A percentile compares a stretch with the other conserved stretches of the same genome.
Evolutionary conservation across 2,797 vertebrate species (phyloP).

Genomic region (Enteromius paludinosus): DNA sequence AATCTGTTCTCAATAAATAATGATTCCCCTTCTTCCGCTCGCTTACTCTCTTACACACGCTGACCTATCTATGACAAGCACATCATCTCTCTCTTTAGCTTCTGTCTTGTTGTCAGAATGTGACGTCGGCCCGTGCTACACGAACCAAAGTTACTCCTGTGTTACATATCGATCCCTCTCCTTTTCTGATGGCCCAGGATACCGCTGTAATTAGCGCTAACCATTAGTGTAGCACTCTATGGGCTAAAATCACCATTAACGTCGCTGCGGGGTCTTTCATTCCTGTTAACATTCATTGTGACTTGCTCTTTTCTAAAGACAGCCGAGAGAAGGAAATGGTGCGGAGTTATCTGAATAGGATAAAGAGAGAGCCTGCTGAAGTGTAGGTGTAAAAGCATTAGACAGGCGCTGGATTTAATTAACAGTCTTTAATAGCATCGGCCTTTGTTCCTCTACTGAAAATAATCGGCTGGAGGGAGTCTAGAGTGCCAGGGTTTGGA

Average conservation of each 20-base stretch:
- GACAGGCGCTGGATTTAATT: conserved; percentile 82
- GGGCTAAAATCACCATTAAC: conserved; percentile 82
- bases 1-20: conserved; percentile 41
- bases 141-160: conserved; percentile 48
- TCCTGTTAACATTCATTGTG: conserved; percentile 76
- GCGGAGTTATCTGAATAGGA: conserved; percentile 73
- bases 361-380: conserved; percentile 77
- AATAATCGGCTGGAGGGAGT: conserved; percentile 78
- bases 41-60: conserved; percentile 52
- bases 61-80: conserved; percentile 63
- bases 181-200: conserved; percentile 78
- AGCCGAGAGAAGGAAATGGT: conserved; percentile 75
- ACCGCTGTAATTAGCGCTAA: conserved; percentile 81
- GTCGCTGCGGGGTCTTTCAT: conserved; percentile 79
- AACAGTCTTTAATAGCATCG: conserved; percentile 73
- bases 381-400: conserved; percentile 83
- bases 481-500: conserved; percentile 72
- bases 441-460: conserved; percentile 78
- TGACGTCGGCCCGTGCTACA: conserved; percentile 41
- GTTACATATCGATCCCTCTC: conserved; percentile 79
- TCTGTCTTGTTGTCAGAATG: conserved; percentile 56
- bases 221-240: conserved; percentile 82
- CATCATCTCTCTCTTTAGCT: conserved; percentile 71
- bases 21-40: conserved; percentile 38
- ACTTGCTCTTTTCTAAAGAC: conserved; percentile 76